These are phyloP conservation scores for Verasper variegatus DNA, from an alignment of 2,113 vertebrate species.

Conservation along the genomic window DNA sequence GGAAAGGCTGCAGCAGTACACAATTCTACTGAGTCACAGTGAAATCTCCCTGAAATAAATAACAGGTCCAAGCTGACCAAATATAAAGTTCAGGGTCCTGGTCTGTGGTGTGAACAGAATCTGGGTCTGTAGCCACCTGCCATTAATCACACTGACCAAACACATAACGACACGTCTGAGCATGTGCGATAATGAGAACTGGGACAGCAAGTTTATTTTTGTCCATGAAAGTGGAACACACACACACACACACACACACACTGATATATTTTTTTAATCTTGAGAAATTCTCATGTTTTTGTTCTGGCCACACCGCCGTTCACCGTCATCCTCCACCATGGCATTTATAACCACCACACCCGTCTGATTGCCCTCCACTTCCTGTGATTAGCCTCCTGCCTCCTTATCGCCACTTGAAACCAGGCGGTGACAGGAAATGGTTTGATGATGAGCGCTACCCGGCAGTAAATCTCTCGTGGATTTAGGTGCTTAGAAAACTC, in stretches of 20 bases:
- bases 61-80: too few species aligned
- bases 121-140: conserved; percentile 18
- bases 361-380: conserved; percentile 71
- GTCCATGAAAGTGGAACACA: conserved; percentile 62
- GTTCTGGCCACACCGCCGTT: conserved; percentile 9
- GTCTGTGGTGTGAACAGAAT: not conserved
- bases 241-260: conserved; percentile 15
- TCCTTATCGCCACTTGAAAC: conserved; percentile 63
- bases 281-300: not conserved
- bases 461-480: conserved; percentile 41
- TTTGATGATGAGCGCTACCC: conserved; percentile 48
- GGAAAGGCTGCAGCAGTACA: not conserved
- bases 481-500: conserved; percentile 49
- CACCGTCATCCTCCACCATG: not conserved
- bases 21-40: conserved; percentile 21
- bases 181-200: conserved; percentile 50
- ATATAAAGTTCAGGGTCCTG: conserved; percentile 4
- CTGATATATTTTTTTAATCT: not conserved
- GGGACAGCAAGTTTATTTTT: conserved; percentile 68
- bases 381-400: conserved; percentile 73
- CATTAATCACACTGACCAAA: conserved; percentile 51
- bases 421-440: conserved; percentile 69
- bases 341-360: conserved; percentile 51
- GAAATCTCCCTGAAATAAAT: too few species aligned
- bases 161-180: conserved; percentile 33